Base-by-base conservation (phyloP, 2,797 vertebrate genomes). In the Lacerta bilineata region DNA sequence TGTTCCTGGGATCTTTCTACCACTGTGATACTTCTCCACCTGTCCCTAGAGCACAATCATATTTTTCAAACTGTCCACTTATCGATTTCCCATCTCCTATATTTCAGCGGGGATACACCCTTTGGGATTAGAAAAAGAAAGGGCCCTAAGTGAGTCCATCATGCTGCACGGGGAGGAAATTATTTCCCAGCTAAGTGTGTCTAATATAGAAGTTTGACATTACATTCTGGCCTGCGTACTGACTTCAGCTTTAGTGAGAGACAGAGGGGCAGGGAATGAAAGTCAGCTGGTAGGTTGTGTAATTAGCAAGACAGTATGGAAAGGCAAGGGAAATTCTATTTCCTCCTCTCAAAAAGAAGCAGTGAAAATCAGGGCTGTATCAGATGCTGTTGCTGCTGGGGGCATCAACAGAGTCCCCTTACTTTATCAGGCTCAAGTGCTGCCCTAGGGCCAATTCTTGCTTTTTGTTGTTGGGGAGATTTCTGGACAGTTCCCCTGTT, bases 11-110 rank as follows among this genome's bases (percentile, higher is more conserved):
- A 20, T 75, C 76, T 29, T 90, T 89, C 71, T 88, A 20, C 61
- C 71, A 3, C 25, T 64, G 11, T 11, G 64, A 55, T 72, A 18
- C 29, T 83, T 90, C 86, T 87, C 82, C 59, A 0, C 29, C 84
- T 83, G 72, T 91, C 90, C 82, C 68, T 18, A 11, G 69, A 80
- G 79, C 2, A 0, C 20, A 27, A 71, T 77, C 78, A 1, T 87
- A 43, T 64, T 91, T 88, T 87, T 85, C 76, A 69, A 59, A 83
- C 23, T 20, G 41, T 84, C 82, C 82, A 1, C 82, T 50, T 74
- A 82, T 5, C 0, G 7, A 3, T 85, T 92, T 91, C 86, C 87
- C 76, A 36, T 61, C 69, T 72, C 69, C 89, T 89, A 61, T 81
- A 81, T 61, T 88, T 90, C 75, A 81, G n/a, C 0, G 0, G 2